Evolutionary conservation across 2,888 invertebrate species (phyloP), one percentile per base, ranked within the genome.

Genomic region (Zaprionus obscuricornis): DNA sequence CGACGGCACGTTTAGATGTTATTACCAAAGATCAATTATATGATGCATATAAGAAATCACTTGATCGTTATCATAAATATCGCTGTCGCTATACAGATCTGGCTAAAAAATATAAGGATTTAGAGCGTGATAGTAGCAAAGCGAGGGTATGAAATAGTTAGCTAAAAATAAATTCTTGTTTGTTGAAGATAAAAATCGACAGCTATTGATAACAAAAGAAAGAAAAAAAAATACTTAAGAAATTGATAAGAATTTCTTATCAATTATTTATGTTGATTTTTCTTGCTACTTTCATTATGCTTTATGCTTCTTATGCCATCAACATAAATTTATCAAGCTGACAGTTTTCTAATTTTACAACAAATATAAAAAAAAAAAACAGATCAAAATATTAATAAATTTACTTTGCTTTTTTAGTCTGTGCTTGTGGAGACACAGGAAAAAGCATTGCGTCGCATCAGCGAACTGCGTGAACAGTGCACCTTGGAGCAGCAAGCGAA

Each of bases 381-480:
- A 0, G 11, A 2, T 4, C 13, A 20, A 29, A 29, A n/a, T n/a
- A n/a, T n/a, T n/a, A n/a, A n/a, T n/a, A n/a, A n/a, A n/a, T n/a
- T 7, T 1, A 13, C 11, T 8, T 4, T 22, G 36, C 8, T 0
- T 7, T 88, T 91, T 39, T 90, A 96, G 93, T 93, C 94, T 69
- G 94, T 96, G 8, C 91, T 97, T 58, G 95, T 95, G 11, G 96
- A 96, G 89, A 96, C 95, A 0, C 96, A 97, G 91, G 96, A 97
- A 76, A 96, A 96, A 89, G 95, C 96, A 16, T 91, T 97, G 67
- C 92, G 96, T 66, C 92, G 96, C 83, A 95, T 96, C 84, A 94
- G 95, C 14, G 97, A 98, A 90, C 91, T 98, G 51, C 94, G 95
- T 83, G 97, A 97, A 87, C 98, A 98, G 89, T 97, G 97, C 87